Evolutionary conservation across 2,888 invertebrate genomes (phyloP).

Genomic region (Ophion obscuratus): DNA sequence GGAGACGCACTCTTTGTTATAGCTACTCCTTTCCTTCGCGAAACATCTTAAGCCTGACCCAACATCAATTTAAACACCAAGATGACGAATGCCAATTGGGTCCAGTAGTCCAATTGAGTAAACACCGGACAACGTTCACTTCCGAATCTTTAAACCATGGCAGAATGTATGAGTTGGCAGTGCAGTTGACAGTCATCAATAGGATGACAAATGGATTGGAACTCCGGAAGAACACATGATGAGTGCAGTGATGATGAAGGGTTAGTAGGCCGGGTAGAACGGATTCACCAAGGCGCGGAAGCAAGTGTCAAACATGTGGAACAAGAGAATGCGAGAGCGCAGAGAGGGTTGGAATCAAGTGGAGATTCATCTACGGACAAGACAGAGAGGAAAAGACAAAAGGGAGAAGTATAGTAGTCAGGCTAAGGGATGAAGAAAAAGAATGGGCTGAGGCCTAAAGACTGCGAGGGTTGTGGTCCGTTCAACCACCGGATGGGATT

Average conservation of each 20-base stretch:
- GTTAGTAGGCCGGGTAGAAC: slow-evolving; percentile 56
- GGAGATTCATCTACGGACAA: slow-evolving; percentile 19
- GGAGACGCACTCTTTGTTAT: not conserved
- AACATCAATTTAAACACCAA: not conserved
- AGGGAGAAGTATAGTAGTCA: slow-evolving; percentile 24
- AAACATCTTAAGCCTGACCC: not conserved
- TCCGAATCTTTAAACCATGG: slow-evolving; percentile 60
- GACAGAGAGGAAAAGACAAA: not conserved
- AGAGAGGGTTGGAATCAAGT: slow-evolving; percentile 18
- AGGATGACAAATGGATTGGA: not conserved
- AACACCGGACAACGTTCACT: slow-evolving; percentile 81
- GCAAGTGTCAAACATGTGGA: slow-evolving; percentile 10
- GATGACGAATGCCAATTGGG: not conserved
- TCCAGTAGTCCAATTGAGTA: slow-evolving; percentile 36
- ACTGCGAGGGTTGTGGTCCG: slow-evolving; percentile 61
- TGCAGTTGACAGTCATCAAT: no score
- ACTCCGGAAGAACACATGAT: not conserved
- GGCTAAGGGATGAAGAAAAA: slow-evolving; percentile 1
- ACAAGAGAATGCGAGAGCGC: slow-evolving; percentile 63
- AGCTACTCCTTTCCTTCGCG: not conserved
- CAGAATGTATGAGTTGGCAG: not conserved
- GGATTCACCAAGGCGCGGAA: slow-evolving; percentile 45
- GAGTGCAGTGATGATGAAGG: slow-evolving; percentile 13
- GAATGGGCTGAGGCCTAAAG: not conserved
- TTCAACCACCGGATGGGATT: slow-evolving; percentile 73